Base-by-base conservation (phyloP, 2,113 vertebrate genomes). In the Calypte anna region DNA sequence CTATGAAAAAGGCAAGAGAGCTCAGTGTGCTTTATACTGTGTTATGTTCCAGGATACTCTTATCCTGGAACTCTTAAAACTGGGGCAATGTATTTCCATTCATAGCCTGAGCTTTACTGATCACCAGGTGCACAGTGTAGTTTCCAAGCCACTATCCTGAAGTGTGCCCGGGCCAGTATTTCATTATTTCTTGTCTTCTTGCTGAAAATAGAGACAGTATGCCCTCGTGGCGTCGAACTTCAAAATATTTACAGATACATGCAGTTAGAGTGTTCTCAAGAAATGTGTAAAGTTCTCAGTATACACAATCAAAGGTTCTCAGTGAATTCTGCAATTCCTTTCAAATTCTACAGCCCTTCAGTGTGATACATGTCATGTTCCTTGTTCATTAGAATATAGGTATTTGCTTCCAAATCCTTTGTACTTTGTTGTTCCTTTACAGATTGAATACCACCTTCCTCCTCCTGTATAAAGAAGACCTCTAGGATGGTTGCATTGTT, bases 1-100 rank as follows among this genome's bases (percentile, higher is more conserved):
- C 69, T 81, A 30, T 74, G 51, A 92, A 88, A 95, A 76, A 93
- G 23, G 30, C 88, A 53, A 38, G 68, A 90, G 48, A 90, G 70
- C 88, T 83, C 51, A 78, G 57, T 82, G 89, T 74, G 57, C 43
- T 75, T 50, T 62, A 44, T 20, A 11, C 59, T 63, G 54, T 79
- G 54, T 38, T 80, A 43, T 44, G 36, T 86, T 91, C 72, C 78
- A 93, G 57, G 57, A 63, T 93, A 57, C 3, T 40, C 40, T 40
- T 40, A 40, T 40, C 40, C 40, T 70, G 75, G 82, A 92, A 68
- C 59, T 59, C 43, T 88, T 79, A 30, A 24, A 91, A 88, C 36
- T 38, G 51, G 48, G 82, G 22, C 44, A 46, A 16, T 25, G 19
- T 73, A 23, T 86, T 91, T 80, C 46, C 22, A 59, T 66, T 82